These are phyloP conservation scores for Leucozona laternaria DNA, from an alignment of 2,888 invertebrate genomes.

Conservation along the genomic window DNA sequence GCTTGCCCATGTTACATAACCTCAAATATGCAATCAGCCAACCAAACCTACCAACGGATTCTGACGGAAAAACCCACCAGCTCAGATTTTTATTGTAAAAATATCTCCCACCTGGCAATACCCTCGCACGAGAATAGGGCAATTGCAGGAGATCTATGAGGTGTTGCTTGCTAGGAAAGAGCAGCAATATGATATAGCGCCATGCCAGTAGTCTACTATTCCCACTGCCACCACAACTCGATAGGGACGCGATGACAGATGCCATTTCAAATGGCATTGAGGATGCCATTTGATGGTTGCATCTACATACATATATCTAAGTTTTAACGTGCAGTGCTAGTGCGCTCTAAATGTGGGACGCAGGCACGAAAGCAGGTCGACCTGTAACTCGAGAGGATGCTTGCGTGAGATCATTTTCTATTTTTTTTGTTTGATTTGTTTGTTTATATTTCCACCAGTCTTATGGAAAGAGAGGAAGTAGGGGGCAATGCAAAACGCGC, in stretches of 20 bases:
- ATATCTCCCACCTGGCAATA: neutral
- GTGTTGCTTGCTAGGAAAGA: conserved; percentile 19
- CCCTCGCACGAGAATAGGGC: conserved; percentile 18
- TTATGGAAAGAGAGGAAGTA: neutral
- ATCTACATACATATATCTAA: conserved; percentile 38
- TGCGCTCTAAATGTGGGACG: conserved; percentile 71
- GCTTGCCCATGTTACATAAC: no score
- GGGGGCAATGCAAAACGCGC: conserved; percentile 1
- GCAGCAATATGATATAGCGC: conserved; percentile 72
- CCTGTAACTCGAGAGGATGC: conserved; percentile 70
- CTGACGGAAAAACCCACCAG: no score
- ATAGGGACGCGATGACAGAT: conserved; percentile 59
- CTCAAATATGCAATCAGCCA: no score
- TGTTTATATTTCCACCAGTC: conserved; percentile 9
- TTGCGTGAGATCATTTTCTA: conserved; percentile 58
- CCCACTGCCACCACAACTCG: conserved; percentile 4
- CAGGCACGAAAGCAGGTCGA: conserved; percentile 72
- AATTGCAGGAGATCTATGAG: conserved; percentile 52
- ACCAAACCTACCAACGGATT: no score
- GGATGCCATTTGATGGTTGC: conserved; percentile 73
- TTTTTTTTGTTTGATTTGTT: conserved; percentile 25
- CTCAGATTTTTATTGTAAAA: no score
- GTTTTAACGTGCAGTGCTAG: neutral
- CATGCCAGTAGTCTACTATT: conserved; percentile 21
- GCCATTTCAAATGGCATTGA: conserved; percentile 76